Evolutionary conservation across 1,140 invertebrate species (phyloP).

Genomic region (Drosophila nannoptera): DNA sequence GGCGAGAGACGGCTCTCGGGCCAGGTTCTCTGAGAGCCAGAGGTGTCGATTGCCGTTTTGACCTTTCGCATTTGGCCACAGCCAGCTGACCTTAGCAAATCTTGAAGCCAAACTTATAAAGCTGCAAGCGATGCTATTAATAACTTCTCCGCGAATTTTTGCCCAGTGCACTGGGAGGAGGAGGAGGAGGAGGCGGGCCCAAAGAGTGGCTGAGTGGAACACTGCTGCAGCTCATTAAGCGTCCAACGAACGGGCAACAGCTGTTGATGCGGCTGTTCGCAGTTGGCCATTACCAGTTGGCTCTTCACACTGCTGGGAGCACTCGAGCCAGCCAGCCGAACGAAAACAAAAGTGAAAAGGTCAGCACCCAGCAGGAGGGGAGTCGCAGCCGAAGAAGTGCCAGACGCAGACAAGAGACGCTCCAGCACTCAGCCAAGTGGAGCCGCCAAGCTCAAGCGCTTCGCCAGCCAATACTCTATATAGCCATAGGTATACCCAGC

Average conservation of each 20-base stretch:
- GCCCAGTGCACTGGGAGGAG: constrained; percentile 50
- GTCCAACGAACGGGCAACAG: constrained; percentile 54
- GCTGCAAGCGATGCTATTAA: constrained; percentile 51
- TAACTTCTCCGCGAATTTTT: constrained; percentile 55
- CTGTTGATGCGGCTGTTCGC: constrained; percentile 16
- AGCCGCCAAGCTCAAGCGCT: constrained; percentile 63
- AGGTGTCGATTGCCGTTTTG: constrained; percentile 59
- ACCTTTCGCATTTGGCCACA: constrained; percentile 56
- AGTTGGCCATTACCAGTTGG: too few species aligned
- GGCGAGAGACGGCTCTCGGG: constrained; percentile 48
- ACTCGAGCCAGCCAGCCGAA: constrained; percentile 48
- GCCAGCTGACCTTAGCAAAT: constrained; percentile 63
- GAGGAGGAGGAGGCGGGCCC: not conserved
- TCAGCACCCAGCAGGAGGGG: constrained; percentile 55
- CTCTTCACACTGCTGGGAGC: constrained; percentile 32
- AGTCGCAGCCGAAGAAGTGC: constrained; percentile 26
- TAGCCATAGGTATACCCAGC: too few species aligned
- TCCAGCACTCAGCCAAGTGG: constrained; percentile 69
- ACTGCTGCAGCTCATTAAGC: constrained; percentile 71
- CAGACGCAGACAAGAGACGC: constrained; percentile 38
- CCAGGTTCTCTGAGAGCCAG: constrained; percentile 62
- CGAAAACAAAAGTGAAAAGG: constrained; percentile 77
- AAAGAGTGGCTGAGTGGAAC: constrained; percentile 9
- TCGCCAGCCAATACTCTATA: constrained; percentile 45
- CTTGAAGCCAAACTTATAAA: constrained; percentile 24